Evolutionary conservation across 2,113 vertebrate genomes (phyloP), one percentile per base, ranked within the genome.

Genomic region (Anoplopoma fimbria): DNA sequence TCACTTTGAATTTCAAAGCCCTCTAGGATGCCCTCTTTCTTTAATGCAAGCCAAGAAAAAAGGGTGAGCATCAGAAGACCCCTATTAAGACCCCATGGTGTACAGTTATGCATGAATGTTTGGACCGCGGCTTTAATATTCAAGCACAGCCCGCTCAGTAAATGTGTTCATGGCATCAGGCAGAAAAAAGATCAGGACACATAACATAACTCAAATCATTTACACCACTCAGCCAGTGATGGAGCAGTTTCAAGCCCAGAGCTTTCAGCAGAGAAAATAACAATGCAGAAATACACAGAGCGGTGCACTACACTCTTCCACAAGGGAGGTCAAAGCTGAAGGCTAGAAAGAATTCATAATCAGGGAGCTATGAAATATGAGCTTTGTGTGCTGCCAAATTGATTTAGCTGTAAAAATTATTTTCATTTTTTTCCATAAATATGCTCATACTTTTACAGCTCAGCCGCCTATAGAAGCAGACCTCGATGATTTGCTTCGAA

Each of bases 371-470:
- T 91, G 88, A 92, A 93, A 91, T 93, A 84, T 77, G 77, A 88
- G 89, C 88, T 87, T 89, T 89, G 79, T 81, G 82, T 62, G 87
- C 76, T 74, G 82, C 84, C 87, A 93, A 91, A 94, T 93, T 92
- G 88, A 95, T 93, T 93, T 89, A 88, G 80, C 89, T 75, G 83
- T 91, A 88, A 90, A 91, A 91, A 93, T 81, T 81, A 64, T 87
- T 93, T 93, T 88, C 87, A 93, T 88, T 93, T 92, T 93, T 81
- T 89, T 85, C 84, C 87, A 93, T 92, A 93, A 94, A 94, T 86
- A 93, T 86, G 86, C 77, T 88, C 79, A 77, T 65, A 82, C 78
- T 82, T 91, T 85, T 84, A 89, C 70, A 73, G 88, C 91, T 74
- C 80, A 53, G 60, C 87, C 69, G 83, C 90, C 84, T 89, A 87